Evolutionary conservation across 2,797 vertebrate genomes (phyloP), one percentile per base, ranked within the genome.

Genomic region (Pantherophis alleghaniensis): DNA sequence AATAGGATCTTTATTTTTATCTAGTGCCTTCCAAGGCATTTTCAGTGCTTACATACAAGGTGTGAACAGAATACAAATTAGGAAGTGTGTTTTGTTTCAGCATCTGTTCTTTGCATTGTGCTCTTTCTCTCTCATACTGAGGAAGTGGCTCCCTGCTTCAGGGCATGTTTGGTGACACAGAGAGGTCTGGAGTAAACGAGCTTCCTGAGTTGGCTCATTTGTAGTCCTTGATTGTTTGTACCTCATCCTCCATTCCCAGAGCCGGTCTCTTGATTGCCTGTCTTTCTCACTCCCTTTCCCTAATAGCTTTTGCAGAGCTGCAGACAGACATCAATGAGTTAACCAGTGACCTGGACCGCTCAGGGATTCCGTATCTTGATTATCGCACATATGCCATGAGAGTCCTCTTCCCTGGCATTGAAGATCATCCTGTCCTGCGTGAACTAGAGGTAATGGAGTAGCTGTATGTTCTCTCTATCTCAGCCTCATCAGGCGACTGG

Each of bases 331-430:
- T 98, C 97, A 99, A 99, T 0, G 99, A 99, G 97, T 94, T 99
- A 94, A 99, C 99, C 94, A 99, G 99, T 0, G 99, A 99, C 95
- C 98, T 99, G 96, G 99, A 99, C 97, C 98, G 99, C 93, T 98
- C 99, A 0, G 99, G 99, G 51, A 99, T 99, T 95, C 99, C 99
- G 0, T 98, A 98, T 97, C 97, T 99, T 69, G 99, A 99, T 96
- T 99, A 99, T 26, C 98, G 99, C 28, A 99, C 98, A 0, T 99
- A 99, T 0, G 98, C 99, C 94, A 99, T 99, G 99, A 96, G 99
- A 79, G 99, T 99, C n/a, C 98, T 99, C 0, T 99, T 99, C 96
- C 99, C 99, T 0, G 99, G 99, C 95, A 99, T 99, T 0, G 99
- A 99, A 88, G 99, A 99, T 95, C 99, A 99, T 94, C 99, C 99